phyloP scores from a whole-genome alignment of 2,113 vertebrate genomes.

The Dermatemys mawii region DNA sequence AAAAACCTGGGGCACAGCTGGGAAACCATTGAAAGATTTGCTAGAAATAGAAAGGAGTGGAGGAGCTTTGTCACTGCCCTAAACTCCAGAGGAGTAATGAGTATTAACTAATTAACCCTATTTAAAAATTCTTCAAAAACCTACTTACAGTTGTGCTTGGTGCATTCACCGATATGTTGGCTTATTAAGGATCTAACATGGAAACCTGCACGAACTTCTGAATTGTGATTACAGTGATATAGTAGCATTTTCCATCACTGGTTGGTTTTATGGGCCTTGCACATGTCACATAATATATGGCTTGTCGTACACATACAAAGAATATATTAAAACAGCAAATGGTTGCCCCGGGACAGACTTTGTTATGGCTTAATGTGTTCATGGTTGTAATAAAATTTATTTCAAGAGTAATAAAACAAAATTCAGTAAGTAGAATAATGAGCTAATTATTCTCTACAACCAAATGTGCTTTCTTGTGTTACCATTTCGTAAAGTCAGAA shows the following conservation, averaged over 20 bases:
- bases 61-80: too few relatives aligned
- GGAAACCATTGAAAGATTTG: too few relatives aligned
- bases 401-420: conserved; percentile 66
- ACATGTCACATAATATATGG: neutral
- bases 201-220: neutral
- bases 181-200: neutral
- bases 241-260: neutral
- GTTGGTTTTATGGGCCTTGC: conserved; percentile 17
- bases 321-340: conserved; percentile 40
- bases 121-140: neutral
- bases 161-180: neutral
- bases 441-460: conserved; percentile 66
- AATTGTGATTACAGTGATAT: conserved; percentile 5
- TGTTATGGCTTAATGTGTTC: conserved; percentile 49
- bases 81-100: too few relatives aligned
- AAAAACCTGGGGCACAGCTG: too few relatives aligned
- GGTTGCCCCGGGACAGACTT: conserved; percentile 25
- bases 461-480: conserved; percentile 46
- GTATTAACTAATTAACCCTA: neutral
- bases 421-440: conserved; percentile 63
- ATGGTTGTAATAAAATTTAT: conserved; percentile 61
- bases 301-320: conserved; percentile 13
- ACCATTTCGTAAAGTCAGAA: conserved; percentile 1
- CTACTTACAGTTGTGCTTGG: neutral
- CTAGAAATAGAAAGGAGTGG: too few relatives aligned